Percentiles rank a stretch among this genome's conserved stretches.
Conservation (phyloP, 2,113 vertebrate genomes). For the Murina feae region DNA sequence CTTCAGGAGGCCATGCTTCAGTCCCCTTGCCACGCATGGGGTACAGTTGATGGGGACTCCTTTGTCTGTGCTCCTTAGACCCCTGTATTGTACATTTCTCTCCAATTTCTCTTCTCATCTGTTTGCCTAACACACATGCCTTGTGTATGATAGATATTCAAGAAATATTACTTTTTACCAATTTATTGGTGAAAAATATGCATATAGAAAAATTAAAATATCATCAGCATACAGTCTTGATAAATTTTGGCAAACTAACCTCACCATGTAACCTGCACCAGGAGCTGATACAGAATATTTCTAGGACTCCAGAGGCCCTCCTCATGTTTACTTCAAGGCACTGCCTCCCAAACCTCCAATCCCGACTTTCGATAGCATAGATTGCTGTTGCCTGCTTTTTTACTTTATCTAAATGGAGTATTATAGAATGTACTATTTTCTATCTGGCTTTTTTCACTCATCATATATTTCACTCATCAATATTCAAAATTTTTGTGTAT, state of each 20-base stretch:
- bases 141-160: neutral
- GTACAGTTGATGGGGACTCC: neutral
- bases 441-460: neutral
- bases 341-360: neutral
- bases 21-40: neutral
- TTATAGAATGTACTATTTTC: neutral
- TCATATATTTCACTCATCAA: neutral
- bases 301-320: neutral
- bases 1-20: neutral
- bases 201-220: neutral
- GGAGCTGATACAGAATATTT: neutral
- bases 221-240: neutral
- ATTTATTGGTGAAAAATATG: neutral
- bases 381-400: slow-evolving; percentile 8
- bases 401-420: neutral
- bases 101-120: neutral
- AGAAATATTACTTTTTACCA: neutral
- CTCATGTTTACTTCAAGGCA: neutral
- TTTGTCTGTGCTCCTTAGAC: neutral
- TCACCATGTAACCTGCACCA: neutral
- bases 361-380: neutral
- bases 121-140: neutral
- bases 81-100: neutral
- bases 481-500: neutral
- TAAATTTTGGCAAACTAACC: neutral